Evolutionary conservation across 2,888 invertebrate genomes (phyloP).

Genomic region (Oxytorus armatus): DNA sequence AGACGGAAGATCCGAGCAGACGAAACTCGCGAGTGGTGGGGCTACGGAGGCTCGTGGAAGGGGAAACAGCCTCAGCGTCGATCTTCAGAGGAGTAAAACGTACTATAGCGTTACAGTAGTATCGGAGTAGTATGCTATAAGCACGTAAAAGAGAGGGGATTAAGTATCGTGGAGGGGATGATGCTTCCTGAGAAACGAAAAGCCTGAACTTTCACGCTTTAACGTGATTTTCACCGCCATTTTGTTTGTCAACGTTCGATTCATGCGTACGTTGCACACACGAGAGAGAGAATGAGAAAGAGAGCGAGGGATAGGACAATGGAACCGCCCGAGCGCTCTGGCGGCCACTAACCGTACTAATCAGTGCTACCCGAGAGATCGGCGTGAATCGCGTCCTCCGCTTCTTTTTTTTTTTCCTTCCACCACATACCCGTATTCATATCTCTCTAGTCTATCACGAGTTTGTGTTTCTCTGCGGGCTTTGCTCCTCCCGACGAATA

Average conservation of each 20-base stretch:
- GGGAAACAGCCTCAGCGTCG: constrained; percentile 26
- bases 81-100: constrained; percentile 45
- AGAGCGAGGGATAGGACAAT: constrained; percentile 68
- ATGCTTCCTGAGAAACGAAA: constrained; percentile 12
- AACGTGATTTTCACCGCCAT: constrained; percentile 10
- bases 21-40: constrained; percentile 25
- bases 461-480: no score
- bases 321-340: constrained; percentile 75
- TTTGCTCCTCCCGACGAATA: no score
- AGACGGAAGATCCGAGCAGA: constrained; percentile 56
- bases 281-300: constrained; percentile 28
- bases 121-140: constrained; percentile 52
- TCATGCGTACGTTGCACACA: constrained; percentile 40
- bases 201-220: constrained; percentile 2
- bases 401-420: constrained; percentile 21
- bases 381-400: constrained; percentile 64
- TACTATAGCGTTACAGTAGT: constrained; percentile 52
- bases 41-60: constrained; percentile 19
- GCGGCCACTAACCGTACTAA: constrained; percentile 74
- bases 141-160: constrained; percentile 29
- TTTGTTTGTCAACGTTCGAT: constrained; percentile 7
- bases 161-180: constrained; percentile 41
- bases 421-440: constrained; percentile 16
- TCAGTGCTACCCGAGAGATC: constrained; percentile 69
- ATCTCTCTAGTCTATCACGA: not conserved